Evolutionary conservation across 2,113 vertebrate species (phyloP), one percentile per base, ranked within the genome.

Genomic region (Cebidichthys violaceus): DNA sequence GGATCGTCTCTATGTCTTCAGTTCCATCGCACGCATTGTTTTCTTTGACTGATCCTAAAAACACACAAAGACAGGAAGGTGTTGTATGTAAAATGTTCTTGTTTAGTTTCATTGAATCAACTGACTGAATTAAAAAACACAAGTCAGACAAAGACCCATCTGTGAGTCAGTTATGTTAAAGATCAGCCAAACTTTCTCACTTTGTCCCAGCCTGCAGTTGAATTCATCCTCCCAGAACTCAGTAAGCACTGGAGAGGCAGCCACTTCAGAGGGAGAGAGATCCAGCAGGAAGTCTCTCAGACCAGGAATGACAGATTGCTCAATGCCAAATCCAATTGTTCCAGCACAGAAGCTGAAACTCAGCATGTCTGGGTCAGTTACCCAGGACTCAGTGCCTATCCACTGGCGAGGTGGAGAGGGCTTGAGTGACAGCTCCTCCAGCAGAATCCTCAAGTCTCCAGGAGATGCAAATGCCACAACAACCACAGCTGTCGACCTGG

Each of bases 201-300:
- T 75, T 86, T 62, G 73, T 22, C 10, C 27, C 52, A 95, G 71
- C 9, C 20, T 85, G 80, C 94, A 96, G 29, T 71, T 85, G 68
- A 96, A 95, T 10, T 78, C 39, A 8, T 61, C 86, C 67, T 95
- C 93, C 94, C 94, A 95, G 41, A 95, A 93, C 75, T 94, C 88
- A n/a, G 85, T 90, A 4, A 95, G 62, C 39, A 93, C 0, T 0
- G 83, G 20, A 0, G 92, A 93, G 9, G 66, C 67, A 27, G 85
- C 41, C 9, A 70, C 90, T 80, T 92, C 27, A 6, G 65, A 9
- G 1, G 82, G 80, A 50, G 89, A 80, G 15, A 94, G 83, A 54
- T 91, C 86, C 22, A 93, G 8, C 20, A 95, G 41, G 60, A 94
- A 95, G 4, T 92, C 77, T 75, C 89, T 91, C 11, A 95, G 83